These are phyloP conservation scores for Desmodus rotundus DNA, from an alignment of 2,113 vertebrate genomes.

Conservation along the genomic window DNA sequence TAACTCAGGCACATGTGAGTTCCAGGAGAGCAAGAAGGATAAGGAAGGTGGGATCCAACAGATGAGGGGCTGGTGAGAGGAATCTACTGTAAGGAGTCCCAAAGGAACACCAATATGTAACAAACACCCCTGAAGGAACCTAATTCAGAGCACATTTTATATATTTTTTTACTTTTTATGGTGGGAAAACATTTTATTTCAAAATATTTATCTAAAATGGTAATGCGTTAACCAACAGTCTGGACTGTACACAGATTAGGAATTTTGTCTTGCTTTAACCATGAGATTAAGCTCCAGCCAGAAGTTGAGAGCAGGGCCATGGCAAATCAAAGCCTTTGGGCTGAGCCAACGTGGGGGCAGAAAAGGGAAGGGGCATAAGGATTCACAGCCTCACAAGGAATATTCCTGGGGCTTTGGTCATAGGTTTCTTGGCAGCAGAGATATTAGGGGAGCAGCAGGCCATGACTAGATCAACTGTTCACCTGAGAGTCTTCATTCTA, in stretches of 20 bases:
- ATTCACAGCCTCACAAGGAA: neutral
- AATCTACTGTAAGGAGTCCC: accelerated
- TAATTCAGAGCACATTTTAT: neutral
- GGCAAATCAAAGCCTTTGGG: neutral
- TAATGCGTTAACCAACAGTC: neutral
- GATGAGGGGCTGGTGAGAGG: neutral
- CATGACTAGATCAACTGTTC: neutral
- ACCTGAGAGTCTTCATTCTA: neutral
- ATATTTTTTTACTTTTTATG: neutral
- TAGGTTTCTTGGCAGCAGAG: neutral
- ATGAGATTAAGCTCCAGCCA: neutral
- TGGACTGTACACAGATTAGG: neutral
- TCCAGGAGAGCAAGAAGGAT: neutral
- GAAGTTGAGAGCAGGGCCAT: neutral
- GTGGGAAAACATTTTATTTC: neutral
- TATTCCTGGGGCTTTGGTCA: neutral
- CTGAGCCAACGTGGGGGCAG: neutral
- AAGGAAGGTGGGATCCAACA: neutral
- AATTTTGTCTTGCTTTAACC: neutral
- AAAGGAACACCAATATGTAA: neutral
- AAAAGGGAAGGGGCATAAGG: neutral
- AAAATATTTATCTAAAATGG: neutral
- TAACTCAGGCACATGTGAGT: neutral
- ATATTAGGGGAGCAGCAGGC: too few relatives aligned
- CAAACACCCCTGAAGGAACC: neutral